Evolutionary conservation across 1,140 invertebrate species (phyloP).

Genomic region (Atta cephalotes): DNA sequence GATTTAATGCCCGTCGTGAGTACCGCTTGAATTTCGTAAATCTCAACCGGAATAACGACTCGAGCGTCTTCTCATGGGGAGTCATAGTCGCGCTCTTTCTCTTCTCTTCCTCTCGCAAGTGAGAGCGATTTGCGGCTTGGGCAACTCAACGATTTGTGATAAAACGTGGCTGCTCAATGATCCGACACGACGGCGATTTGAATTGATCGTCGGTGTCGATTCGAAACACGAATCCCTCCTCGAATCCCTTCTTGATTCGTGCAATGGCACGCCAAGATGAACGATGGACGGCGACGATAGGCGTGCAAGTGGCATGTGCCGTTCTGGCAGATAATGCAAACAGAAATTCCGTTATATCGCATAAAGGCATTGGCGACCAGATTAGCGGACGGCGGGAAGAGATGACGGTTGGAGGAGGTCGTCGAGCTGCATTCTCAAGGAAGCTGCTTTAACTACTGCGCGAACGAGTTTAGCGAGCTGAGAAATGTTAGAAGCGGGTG

Average conservation of each 20-base stretch:
- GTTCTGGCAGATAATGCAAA: slow-evolving; percentile 72
- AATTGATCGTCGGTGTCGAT: slow-evolving; percentile 69
- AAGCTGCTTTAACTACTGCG: slow-evolving; percentile 79
- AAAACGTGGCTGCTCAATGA: slow-evolving; percentile 58
- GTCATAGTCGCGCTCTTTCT: not conserved
- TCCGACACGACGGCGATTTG: slow-evolving; percentile 67
- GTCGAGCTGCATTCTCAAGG: slow-evolving; percentile 78
- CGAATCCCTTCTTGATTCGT: not conserved
- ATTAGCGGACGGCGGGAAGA: not conserved
- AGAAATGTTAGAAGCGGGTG: slow-evolving; percentile 40
- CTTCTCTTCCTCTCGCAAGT: not conserved
- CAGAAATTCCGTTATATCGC: slow-evolving; percentile 79
- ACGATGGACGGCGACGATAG: slow-evolving; percentile 21
- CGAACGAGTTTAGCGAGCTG: slow-evolving; percentile 75
- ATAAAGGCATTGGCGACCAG: slow-evolving; percentile 72
- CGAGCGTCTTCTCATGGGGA: not conserved
- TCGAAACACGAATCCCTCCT: slow-evolving; percentile 69
- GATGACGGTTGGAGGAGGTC: slow-evolving; percentile 37
- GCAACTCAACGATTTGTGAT: slow-evolving; percentile 32
- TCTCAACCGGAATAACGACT: slow-evolving; percentile 22
- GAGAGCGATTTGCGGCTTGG: slow-evolving; percentile 36
- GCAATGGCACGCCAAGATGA: slow-evolving; percentile 59
- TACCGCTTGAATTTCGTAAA: slow-evolving; percentile 39
- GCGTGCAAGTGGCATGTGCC: slow-evolving; percentile 62
- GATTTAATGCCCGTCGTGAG: slow-evolving; percentile 35